Base-by-base conservation (phyloP, 2,113 vertebrate genomes). In the Nothocercus nigrocapillus region DNA sequence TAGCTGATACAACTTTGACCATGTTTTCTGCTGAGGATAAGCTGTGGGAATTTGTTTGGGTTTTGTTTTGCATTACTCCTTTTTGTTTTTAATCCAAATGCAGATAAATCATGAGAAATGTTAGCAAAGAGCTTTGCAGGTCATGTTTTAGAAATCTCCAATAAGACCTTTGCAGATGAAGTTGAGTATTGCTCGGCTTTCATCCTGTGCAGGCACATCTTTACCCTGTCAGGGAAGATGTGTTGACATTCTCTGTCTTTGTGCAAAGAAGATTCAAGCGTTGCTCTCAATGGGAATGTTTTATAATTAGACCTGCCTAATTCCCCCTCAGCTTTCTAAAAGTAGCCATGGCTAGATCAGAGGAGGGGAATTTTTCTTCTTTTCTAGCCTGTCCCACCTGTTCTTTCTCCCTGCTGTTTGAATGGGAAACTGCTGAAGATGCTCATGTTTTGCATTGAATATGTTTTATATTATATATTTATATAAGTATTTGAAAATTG, bases 281-380 rank as follows among this genome's bases (percentile, higher is more conserved):
- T 83, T 91, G 73, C 88, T 95, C 85, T 91, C 79, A 67, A 4
- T 89, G 68, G 68, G 17, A 19, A 54, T 85, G 40, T 63, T 73
- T 89, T 91, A 83, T 90, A 94, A 83, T 94, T 89, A 84, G 75
- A 90, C 58, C 72, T 44, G 44, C 64, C 63, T 73, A 76, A 93
- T 91, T 91, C 67, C 78, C 91, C 59, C 79, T 96, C 68, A 83
- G 75, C 61, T 85, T 94, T 95, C 87, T 93, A 85, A 77, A 95
- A 91, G 51, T 77, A 94, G 88, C 78, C 89, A 30, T 66, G 44
- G 51, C 22, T 45, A 70, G 59, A 90, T 85, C 42, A 68, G 88
- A 80, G 85, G 53, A 89, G 64, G 61, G 56, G 36, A 1, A 2
- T 70, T 86, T 88, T 88, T 88, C 73, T 82, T 90, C 82, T 88